These are phyloP conservation scores for Crax fasciolata DNA, from an alignment of 2,797 vertebrate genomes.

Conservation along the genomic window DNA sequence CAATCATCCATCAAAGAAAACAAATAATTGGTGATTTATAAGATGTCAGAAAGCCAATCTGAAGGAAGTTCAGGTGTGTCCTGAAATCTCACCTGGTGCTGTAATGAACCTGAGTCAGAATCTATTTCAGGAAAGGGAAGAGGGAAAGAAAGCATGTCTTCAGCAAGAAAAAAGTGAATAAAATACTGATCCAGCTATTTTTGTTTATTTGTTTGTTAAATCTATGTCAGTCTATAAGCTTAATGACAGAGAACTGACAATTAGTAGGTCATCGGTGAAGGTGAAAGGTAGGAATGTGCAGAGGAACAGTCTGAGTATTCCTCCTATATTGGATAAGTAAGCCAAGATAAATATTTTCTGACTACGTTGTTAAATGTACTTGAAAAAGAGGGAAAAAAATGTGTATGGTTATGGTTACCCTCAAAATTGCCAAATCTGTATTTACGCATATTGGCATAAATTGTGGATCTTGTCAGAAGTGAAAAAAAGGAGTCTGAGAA, in stretches of 20 bases:
- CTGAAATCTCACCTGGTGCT: background rate
- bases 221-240: background rate
- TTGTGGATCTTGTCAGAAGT: background rate
- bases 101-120: background rate
- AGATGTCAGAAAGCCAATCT: background rate
- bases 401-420: background rate
- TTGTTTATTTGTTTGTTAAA: too few species aligned
- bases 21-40: background rate
- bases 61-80: background rate
- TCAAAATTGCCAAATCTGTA: background rate
- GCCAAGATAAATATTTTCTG: background rate
- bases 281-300: background rate
- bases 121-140: background rate
- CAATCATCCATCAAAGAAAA: background rate
- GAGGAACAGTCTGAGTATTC: background rate
- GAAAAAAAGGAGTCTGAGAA: background rate
- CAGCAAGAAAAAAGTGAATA: background rate
- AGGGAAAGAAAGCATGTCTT: background rate
- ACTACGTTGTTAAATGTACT: background rate
- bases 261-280: background rate
- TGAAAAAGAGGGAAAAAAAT: background rate
- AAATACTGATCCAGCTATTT: background rate
- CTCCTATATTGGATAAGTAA: background rate
- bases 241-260: background rate
- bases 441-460: background rate